phyloP scores from a whole-genome alignment of 2,113 vertebrate species.

The Forbesichthys agassizii region DNA sequence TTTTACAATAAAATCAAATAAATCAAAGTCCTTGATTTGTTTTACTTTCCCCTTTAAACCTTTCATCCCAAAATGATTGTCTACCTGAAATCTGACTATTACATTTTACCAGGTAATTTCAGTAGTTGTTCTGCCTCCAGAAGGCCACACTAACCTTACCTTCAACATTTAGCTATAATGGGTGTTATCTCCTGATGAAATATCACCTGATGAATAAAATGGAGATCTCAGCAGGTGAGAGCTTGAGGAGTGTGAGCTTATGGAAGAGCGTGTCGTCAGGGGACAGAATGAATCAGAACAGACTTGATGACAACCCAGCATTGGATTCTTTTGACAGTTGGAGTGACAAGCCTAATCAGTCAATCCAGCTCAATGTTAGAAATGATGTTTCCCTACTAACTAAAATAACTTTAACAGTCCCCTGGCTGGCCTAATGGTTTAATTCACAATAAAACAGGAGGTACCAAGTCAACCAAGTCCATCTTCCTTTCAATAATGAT shows the following conservation, averaged over 20 bases:
- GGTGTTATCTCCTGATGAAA: slow-evolving; percentile 5
- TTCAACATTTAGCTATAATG: not conserved
- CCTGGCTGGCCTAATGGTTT: not conserved
- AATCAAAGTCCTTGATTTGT: slow-evolving; percentile 21
- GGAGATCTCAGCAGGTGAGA: not conserved
- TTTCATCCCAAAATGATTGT: slow-evolving; percentile 26
- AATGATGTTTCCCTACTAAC: slow-evolving; percentile 18
- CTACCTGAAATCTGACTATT: slow-evolving; percentile 4
- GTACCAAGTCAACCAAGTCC: no score
- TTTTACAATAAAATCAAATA: no score
- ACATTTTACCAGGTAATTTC: not conserved
- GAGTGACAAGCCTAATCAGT: slow-evolving; percentile 31
- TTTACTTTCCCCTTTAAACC: slow-evolving; percentile 12
- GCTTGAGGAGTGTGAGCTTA: not conserved
- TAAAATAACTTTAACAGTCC: not conserved
- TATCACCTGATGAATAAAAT: not conserved
- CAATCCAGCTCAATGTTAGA: slow-evolving; percentile 33
- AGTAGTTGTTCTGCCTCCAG: slow-evolving; percentile 1
- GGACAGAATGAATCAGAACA: not conserved
- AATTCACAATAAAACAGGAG: not conserved
- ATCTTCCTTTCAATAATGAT: no score
- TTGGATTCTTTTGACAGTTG: not conserved
- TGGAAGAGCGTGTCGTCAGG: not conserved
- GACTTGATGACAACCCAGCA: slow-evolving; percentile 1
- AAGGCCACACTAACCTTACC: not conserved